Percentiles rank a stretch among this genome's conserved stretches.
These are phyloP conservation scores for Spatula clypeata DNA, from an alignment of 2,797 vertebrate species.

Conservation along the genomic window DNA sequence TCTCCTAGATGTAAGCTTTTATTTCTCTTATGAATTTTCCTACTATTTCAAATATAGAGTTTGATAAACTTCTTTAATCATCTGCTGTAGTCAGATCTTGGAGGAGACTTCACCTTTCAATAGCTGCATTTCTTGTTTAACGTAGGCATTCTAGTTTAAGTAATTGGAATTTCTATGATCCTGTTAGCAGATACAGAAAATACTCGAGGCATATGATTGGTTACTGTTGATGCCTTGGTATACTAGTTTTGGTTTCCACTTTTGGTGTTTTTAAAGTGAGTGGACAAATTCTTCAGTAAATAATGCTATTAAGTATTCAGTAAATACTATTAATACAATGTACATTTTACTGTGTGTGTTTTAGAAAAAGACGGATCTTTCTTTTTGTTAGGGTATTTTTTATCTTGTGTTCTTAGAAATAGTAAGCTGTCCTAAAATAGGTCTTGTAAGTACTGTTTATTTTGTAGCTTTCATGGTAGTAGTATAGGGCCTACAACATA, in stretches of 20 bases:
- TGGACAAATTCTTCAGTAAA: not conserved
- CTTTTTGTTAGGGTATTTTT: not conserved
- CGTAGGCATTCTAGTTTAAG: not conserved
- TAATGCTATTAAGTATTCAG: not conserved
- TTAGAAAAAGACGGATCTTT: not conserved
- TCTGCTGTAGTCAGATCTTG: not conserved
- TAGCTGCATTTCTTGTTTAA: not conserved
- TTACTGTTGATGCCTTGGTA: not conserved
- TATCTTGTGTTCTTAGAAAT: not conserved
- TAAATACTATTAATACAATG: not conserved
- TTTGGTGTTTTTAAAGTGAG: not conserved
- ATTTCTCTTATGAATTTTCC: not conserved
- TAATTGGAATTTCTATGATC: not conserved
- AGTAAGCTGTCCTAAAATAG: not conserved
- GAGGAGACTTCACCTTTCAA: not conserved
- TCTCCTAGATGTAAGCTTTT: too few relatives aligned
- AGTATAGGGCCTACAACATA: not conserved
- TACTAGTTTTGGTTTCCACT: not conserved
- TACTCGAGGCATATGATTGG: not conserved
- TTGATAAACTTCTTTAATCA: constrained; percentile 6
- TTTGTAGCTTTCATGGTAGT: not conserved
- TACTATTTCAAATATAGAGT: not conserved
- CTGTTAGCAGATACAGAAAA: not conserved
- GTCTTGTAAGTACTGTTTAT: not conserved
- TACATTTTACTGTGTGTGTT: not conserved